These are phyloP conservation scores for Hybognathus amarus DNA, from an alignment of 2,797 vertebrate species.

Conservation along the genomic window DNA sequence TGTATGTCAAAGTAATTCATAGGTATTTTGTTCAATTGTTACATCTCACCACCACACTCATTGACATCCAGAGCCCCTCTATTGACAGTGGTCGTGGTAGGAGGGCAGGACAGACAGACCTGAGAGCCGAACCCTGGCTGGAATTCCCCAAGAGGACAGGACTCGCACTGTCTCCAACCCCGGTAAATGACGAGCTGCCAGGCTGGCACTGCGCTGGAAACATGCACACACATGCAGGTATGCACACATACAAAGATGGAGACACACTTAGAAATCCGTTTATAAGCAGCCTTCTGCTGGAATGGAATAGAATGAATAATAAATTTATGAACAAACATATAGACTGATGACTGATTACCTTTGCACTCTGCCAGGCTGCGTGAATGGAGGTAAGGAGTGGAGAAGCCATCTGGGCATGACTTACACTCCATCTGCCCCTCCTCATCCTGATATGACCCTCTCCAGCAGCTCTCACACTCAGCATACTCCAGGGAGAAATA, in stretches of 20 bases:
- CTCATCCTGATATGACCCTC: slow-evolving; percentile 92
- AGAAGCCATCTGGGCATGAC: slow-evolving; percentile 85
- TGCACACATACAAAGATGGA: slow-evolving; percentile 7
- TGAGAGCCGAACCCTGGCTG: slow-evolving; percentile 86
- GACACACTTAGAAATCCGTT: slow-evolving; percentile 29
- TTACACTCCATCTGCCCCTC: slow-evolving; percentile 95
- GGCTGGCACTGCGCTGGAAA: slow-evolving; percentile 91
- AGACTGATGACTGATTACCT: slow-evolving; percentile 74
- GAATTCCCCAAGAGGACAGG: slow-evolving; percentile 90
- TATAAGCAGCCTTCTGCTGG: background rate
- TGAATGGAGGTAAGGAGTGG: slow-evolving; percentile 93
- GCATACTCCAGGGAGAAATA: slow-evolving; percentile 90
- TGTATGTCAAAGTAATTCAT: background rate
- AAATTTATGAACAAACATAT: background rate
- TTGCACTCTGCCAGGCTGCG: slow-evolving; percentile 89
- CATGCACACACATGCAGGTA: slow-evolving; percentile 45
- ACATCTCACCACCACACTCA: slow-evolving; percentile 91
- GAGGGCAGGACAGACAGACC: slow-evolving; percentile 85
- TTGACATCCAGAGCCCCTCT: slow-evolving; percentile 86
- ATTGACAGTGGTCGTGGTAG: slow-evolving; percentile 90
- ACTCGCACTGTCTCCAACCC: slow-evolving; percentile 94
- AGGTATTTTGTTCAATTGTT: background rate
- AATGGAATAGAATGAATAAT: background rate
- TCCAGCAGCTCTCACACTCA: slow-evolving; percentile 93
- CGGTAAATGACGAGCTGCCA: slow-evolving; percentile 89